These are phyloP conservation scores for Actias luna DNA, from an alignment of 2,888 invertebrate species.

Conservation along the genomic window DNA sequence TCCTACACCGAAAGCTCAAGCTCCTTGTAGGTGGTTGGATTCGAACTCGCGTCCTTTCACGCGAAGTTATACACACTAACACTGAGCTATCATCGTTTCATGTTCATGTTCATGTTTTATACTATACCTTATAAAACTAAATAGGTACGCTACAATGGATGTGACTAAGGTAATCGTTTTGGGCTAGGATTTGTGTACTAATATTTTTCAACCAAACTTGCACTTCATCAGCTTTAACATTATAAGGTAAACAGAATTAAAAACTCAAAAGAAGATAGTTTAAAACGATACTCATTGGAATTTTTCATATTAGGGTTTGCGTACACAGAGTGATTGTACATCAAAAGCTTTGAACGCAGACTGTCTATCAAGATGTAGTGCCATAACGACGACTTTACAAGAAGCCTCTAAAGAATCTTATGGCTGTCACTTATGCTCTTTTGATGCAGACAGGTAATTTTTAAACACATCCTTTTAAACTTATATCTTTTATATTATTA, in stretches of 20 bases:
- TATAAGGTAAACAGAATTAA: not conserved
- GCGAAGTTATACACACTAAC: too few species aligned
- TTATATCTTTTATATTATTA: not conserved
- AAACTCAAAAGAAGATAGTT: not conserved
- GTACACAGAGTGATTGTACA: conserved; percentile 50
- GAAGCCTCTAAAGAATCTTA: conserved; percentile 49
- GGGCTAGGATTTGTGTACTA: too few species aligned
- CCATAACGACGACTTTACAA: conserved; percentile 28
- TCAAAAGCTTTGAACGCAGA: conserved; percentile 50
- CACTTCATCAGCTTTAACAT: too few species aligned
- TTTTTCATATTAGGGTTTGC: conserved; percentile 38
- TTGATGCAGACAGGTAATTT: conserved; percentile 64
- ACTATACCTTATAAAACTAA: too few species aligned
- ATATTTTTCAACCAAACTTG: too few species aligned
- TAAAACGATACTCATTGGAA: not conserved
- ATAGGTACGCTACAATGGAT: too few species aligned
- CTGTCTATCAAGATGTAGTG: conserved; percentile 30
- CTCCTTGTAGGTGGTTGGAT: too few species aligned
- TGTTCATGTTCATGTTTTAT: too few species aligned
- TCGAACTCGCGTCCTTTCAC: too few species aligned
- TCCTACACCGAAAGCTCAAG: too few species aligned
- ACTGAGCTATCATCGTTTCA: too few species aligned
- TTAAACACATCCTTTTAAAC: not conserved
- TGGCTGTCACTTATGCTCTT: conserved; percentile 62
- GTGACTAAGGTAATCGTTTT: too few species aligned